Conservation (phyloP, 1,140 invertebrate genomes). For the Linepithema humile region DNA sequence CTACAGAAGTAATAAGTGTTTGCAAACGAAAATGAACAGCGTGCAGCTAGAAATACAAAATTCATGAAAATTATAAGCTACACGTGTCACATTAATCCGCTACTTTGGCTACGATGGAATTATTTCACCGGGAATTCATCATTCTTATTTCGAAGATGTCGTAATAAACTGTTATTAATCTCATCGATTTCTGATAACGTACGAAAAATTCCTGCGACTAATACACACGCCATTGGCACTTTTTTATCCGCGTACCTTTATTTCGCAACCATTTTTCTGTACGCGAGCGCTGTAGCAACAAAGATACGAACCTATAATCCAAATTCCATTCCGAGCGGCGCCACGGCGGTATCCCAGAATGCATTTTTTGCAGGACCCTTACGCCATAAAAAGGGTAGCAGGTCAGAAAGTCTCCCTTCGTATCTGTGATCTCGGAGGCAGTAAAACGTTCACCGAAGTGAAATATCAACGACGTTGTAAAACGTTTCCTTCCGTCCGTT, state of each 20-base stretch:
- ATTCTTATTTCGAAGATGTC: background rate
- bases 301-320: slow-evolving; percentile 63
- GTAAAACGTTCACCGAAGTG: slow-evolving; percentile 30
- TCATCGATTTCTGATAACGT: slow-evolving; percentile 60
- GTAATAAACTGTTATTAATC: slow-evolving; percentile 66
- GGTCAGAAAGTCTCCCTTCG: slow-evolving; percentile 44
- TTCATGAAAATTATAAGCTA: slow-evolving; percentile 2
- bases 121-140: background rate
- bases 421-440: slow-evolving; percentile 15
- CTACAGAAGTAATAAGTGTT: slow-evolving; percentile 11
- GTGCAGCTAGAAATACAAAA: background rate
- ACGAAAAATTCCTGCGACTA: slow-evolving; percentile 16
- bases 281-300: slow-evolving; percentile 45
- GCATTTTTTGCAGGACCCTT: slow-evolving; percentile 9
- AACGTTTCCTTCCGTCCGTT: slow-evolving; percentile 20
- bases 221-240: background rate
- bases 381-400: background rate
- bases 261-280: slow-evolving; percentile 11
- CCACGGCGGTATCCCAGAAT: slow-evolving; percentile 36
- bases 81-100: background rate
- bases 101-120: background rate
- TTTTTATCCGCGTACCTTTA: slow-evolving; percentile 30
- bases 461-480: slow-evolving; percentile 42
- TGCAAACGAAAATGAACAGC: background rate
- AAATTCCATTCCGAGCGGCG: slow-evolving; percentile 56